Percentiles rank a stretch among this genome's conserved stretches.
These are phyloP conservation scores for Stenichneumon culpator DNA, from an alignment of 2,888 invertebrate genomes.

Conservation along the genomic window DNA sequence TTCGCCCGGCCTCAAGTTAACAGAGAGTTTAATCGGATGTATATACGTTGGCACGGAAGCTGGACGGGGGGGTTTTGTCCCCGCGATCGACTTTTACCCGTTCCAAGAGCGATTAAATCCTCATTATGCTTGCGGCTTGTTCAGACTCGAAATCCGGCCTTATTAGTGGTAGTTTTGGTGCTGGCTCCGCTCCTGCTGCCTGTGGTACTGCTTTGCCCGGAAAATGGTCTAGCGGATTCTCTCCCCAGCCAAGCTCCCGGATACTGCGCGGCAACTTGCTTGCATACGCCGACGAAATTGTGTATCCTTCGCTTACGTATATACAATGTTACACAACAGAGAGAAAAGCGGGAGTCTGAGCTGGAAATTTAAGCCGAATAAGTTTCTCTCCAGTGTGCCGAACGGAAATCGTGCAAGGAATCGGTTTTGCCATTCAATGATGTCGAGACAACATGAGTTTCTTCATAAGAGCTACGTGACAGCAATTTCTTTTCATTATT, in stretches of 20 bases:
- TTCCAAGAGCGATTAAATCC: slow-evolving; percentile 74
- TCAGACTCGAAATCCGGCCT: slow-evolving; percentile 73
- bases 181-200: slow-evolving; percentile 14
- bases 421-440: background rate
- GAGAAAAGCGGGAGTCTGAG: slow-evolving; percentile 10
- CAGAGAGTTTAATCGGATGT: slow-evolving; percentile 45
- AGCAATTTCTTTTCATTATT: background rate
- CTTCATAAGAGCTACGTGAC: background rate
- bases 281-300: slow-evolving; percentile 8
- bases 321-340: slow-evolving; percentile 24
- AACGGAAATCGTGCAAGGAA: background rate
- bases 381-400: background rate
- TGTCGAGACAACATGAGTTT: background rate
- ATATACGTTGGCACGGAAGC: slow-evolving; percentile 49
- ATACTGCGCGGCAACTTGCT: slow-evolving; percentile 32
- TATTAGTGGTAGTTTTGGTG: slow-evolving; percentile 67
- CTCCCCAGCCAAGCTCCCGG: slow-evolving; percentile 11
- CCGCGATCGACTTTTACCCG: slow-evolving; percentile 46
- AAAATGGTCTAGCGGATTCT: slow-evolving; percentile 50
- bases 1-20: background rate
- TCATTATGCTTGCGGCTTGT: slow-evolving; percentile 74
- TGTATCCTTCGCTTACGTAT: slow-evolving; percentile 15
- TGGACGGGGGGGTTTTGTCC: slow-evolving; percentile 39
- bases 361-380: slow-evolving; percentile 20
- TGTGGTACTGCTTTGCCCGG: background rate